Evolutionary conservation across 2,888 invertebrate species (phyloP).

Genomic region (Blera fallax): DNA sequence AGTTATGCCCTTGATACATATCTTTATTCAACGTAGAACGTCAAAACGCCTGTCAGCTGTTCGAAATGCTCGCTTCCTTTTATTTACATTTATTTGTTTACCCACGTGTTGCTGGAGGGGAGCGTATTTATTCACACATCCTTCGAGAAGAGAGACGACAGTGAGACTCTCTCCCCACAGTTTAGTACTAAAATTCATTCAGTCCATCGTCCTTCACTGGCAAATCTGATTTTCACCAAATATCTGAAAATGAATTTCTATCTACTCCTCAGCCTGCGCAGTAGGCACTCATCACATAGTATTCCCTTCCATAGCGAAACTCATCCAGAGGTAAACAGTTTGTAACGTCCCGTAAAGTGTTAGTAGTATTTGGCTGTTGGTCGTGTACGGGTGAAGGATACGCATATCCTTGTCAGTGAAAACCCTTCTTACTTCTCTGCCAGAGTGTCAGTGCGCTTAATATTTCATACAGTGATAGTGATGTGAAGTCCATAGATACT

Average conservation of each 20-base stretch:
- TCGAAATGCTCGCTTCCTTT: constrained; percentile 11
- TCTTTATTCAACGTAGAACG: background rate
- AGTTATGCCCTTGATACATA: background rate
- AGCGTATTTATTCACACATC: background rate
- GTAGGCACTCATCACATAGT: background rate
- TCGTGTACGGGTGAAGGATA: constrained; percentile 63
- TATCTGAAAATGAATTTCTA: constrained; percentile 11
- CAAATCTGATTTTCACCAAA: constrained; percentile 17
- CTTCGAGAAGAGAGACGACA: background rate
- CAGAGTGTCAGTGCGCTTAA: constrained; percentile 2
- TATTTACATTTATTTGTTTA: constrained; percentile 52
- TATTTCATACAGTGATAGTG: constrained; percentile 8
- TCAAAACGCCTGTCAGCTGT: constrained; percentile 56
- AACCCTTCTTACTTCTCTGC: constrained; percentile 6
- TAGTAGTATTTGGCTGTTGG: constrained; percentile 68
- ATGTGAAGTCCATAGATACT: background rate
- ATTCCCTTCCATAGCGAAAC: background rate
- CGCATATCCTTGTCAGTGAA: constrained; percentile 18
- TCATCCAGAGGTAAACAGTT: constrained; percentile 55
- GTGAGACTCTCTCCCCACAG: background rate
- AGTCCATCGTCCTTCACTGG: background rate
- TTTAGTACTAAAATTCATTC: constrained; percentile 57
- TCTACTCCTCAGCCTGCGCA: constrained; percentile 37
- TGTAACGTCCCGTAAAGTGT: constrained; percentile 24
- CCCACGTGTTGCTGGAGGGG: constrained; percentile 61